Percentiles rank a stretch among this genome's conserved stretches.
phyloP scores from a whole-genome alignment of 2,888 invertebrate genomes.

The Ashinkailepas kermadecensis region DNA sequence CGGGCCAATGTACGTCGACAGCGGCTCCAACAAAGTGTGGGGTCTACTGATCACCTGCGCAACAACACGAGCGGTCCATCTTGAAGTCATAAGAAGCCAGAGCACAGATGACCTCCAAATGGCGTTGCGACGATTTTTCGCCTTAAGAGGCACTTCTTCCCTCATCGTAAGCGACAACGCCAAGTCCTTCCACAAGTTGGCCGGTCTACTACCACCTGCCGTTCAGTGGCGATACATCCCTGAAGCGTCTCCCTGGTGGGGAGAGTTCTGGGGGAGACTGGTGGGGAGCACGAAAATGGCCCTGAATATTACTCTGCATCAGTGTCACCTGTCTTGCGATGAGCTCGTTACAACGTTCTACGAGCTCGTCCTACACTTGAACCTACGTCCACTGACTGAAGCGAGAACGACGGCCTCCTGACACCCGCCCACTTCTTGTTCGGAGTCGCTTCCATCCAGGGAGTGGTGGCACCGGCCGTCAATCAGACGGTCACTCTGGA shows the following conservation, averaged over 20 bases:
- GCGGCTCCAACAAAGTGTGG: background rate
- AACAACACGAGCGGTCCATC: background rate
- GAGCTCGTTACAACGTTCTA: background rate
- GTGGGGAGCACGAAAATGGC: background rate
- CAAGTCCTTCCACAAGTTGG: background rate
- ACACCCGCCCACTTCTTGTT: background rate
- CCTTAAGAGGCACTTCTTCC: background rate
- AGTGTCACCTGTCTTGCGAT: background rate
- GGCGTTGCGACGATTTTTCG: background rate
- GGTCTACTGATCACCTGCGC: background rate
- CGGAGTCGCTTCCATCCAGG: background rate
- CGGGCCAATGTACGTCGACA: background rate
- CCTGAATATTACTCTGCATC: background rate
- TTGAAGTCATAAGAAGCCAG: background rate
- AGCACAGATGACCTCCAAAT: background rate
- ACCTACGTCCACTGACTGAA: background rate
- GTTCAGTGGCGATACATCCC: background rate
- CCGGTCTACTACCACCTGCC: background rate
- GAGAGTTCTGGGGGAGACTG: background rate
- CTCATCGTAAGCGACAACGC: background rate
- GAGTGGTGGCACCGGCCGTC: background rate
- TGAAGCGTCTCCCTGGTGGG: background rate
- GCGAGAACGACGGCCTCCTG: background rate
- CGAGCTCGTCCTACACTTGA: background rate
- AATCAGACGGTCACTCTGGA: background rate